Conservation (phyloP, 1,140 invertebrate species). For the Gonioctena quinquepunctata region DNA sequence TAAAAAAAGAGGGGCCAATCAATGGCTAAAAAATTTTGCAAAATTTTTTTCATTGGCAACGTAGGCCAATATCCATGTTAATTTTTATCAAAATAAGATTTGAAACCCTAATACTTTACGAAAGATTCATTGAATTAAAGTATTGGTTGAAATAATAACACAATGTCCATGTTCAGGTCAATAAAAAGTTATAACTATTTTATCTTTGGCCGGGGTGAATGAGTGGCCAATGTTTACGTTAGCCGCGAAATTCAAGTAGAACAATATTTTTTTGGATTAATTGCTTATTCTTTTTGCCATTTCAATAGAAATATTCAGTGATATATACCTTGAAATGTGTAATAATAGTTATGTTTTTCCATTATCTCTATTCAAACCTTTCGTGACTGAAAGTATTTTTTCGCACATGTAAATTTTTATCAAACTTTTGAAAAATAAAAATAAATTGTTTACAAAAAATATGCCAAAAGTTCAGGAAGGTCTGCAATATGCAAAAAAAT, state of each 20-base stretch:
- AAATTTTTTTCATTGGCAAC: neutral
- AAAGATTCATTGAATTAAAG: neutral
- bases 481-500: neutral
- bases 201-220: neutral
- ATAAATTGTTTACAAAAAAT: neutral
- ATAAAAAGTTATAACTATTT: no score
- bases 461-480: neutral
- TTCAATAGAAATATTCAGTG: neutral
- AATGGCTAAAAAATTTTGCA: neutral
- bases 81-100: neutral
- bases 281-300: neutral
- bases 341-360: no score
- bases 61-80: neutral
- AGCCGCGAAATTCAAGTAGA: neutral
- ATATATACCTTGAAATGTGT: neutral
- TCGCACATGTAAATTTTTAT: no score
- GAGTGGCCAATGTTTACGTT: neutral
- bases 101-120: neutral
- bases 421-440: neutral
- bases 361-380: no score
- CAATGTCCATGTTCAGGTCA: no score
- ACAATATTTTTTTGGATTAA: neutral
- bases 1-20: neutral
- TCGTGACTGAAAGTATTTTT: no score
- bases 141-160: neutral